Conservation (phyloP, 2,888 invertebrate species). For the Thelaira solivaga region DNA sequence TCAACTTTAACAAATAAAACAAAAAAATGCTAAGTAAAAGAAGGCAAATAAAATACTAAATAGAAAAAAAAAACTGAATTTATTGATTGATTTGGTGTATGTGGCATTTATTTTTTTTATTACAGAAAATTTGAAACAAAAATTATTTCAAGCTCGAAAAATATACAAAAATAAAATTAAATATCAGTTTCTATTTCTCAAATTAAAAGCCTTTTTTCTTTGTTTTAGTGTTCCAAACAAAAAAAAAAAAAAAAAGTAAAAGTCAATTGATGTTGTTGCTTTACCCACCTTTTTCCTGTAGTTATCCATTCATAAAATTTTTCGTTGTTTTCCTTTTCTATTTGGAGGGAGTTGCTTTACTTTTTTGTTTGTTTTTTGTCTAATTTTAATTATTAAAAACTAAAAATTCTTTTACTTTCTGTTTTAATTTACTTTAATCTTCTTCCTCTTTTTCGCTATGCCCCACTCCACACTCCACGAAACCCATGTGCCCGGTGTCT, state of each 20-base stretch:
- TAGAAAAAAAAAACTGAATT: neutral
- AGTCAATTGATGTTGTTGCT: too few relatives aligned
- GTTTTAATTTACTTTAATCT: neutral
- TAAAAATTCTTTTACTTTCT: conserved; percentile 57
- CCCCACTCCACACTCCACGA: neutral
- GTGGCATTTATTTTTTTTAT: too few relatives aligned
- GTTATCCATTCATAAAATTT: conserved; percentile 73
- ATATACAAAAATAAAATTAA: too few relatives aligned
- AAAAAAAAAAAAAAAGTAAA: too few relatives aligned
- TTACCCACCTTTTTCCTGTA: conserved; percentile 75
- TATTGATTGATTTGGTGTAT: conserved; percentile 39
- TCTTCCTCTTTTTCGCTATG: neutral
- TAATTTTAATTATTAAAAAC: conserved; percentile 6
- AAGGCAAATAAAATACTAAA: conserved; percentile 8
- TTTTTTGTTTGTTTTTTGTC: conserved; percentile 4
- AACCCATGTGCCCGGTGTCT: neutral
- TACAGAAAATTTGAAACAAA: too few relatives aligned
- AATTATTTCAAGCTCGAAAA: too few relatives aligned
- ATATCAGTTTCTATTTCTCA: too few relatives aligned
- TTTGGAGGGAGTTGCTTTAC: too few relatives aligned
- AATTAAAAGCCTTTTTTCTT: too few relatives aligned
- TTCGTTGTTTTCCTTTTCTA: conserved; percentile 43
- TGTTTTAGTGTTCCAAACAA: too few relatives aligned
- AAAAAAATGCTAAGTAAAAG: neutral
- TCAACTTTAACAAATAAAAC: conserved; percentile 61